A percentile compares a stretch with the other conserved stretches of the same genome.
phyloP scores from a whole-genome alignment of 2,113 vertebrate species.

The Burhinus oedicnemus region DNA sequence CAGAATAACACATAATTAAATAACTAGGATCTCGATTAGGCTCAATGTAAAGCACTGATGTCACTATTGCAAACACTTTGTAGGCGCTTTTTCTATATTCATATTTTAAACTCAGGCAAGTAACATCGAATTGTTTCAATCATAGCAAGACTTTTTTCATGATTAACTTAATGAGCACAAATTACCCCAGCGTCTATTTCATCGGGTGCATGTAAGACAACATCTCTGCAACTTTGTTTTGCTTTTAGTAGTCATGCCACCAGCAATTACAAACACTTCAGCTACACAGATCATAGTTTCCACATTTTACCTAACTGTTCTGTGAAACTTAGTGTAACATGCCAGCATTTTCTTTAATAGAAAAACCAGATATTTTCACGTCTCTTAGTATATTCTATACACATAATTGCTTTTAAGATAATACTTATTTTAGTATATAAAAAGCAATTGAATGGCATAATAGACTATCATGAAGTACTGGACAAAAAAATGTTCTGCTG shows the following conservation, averaged over 20 bases:
- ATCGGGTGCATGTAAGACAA: neutral
- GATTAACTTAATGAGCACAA: neutral
- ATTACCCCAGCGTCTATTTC: neutral
- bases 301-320: neutral
- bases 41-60: neutral
- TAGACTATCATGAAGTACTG: neutral
- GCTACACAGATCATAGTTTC: neutral
- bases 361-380: neutral
- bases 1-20: neutral
- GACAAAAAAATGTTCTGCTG: neutral
- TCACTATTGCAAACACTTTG: neutral
- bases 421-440: neutral
- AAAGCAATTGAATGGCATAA: neutral
- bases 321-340: neutral
- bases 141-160: neutral
- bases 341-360: neutral
- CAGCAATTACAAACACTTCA: neutral
- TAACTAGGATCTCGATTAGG: neutral
- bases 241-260: neutral
- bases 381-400: neutral
- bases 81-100: neutral
- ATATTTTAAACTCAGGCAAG: neutral
- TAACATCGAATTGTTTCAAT: neutral
- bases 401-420: neutral
- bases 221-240: neutral